These are phyloP conservation scores for Agrotis ipsilon DNA, from an alignment of 2,888 invertebrate genomes.

Conservation along the genomic window DNA sequence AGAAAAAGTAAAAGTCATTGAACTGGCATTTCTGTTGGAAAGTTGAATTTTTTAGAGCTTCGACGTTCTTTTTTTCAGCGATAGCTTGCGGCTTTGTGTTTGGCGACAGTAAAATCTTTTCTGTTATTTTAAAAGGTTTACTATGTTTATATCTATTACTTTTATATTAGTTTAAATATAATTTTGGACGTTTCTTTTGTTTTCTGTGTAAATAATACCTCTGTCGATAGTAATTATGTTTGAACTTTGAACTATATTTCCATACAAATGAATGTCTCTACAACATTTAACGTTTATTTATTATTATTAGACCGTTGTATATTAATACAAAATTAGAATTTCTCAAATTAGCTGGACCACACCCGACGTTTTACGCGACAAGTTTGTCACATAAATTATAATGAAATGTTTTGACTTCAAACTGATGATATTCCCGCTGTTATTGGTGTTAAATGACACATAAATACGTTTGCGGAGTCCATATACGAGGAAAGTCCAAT, in stretches of 20 bases:
- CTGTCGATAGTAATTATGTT: not conserved
- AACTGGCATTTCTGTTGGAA: constrained; percentile 46
- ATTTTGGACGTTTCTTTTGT: not conserved
- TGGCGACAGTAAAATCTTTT: not conserved
- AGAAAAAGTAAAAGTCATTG: constrained; percentile 55
- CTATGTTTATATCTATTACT: not conserved
- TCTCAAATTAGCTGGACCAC: constrained; percentile 76
- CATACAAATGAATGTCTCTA: not conserved
- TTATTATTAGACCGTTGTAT: constrained; percentile 36
- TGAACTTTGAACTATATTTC: constrained; percentile 1
- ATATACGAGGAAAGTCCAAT: constrained; percentile 73
- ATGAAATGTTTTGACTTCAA: constrained; percentile 80
- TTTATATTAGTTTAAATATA: not conserved
- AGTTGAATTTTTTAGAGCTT: constrained; percentile 47
- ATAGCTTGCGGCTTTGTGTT: constrained; percentile 10
- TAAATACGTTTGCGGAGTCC: constrained; percentile 83
- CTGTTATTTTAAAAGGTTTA: not conserved
- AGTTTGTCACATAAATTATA: constrained; percentile 74
- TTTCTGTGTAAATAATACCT: not conserved
- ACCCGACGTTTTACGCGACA: constrained; percentile 67
- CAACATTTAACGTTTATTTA: constrained; percentile 37
- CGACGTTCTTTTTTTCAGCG: not conserved
- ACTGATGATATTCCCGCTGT: constrained; percentile 81
- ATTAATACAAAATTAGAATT: constrained; percentile 49
- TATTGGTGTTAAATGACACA: constrained; percentile 86